Conservation (phyloP, 2,888 invertebrate species). For the Copidosoma aretas region DNA sequence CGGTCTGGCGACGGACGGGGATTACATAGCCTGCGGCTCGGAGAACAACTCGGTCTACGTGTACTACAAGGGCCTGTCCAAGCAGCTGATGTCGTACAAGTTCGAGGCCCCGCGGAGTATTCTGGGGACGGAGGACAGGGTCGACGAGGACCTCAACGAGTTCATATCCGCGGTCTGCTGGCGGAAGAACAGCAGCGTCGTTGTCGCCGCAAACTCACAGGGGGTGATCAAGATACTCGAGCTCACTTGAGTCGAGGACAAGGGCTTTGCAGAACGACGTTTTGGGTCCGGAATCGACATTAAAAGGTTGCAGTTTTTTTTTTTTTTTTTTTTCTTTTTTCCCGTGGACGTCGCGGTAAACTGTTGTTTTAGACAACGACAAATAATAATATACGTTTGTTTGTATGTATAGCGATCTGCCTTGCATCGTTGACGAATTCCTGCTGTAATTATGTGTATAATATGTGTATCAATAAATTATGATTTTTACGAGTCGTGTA, state of each 20-base stretch:
- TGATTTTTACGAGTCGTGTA: too few relatives aligned
- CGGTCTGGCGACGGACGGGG: constrained; percentile 88
- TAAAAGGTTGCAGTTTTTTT: too few relatives aligned
- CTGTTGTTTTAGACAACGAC: too few relatives aligned
- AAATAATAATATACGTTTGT: too few relatives aligned
- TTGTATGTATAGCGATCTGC: too few relatives aligned
- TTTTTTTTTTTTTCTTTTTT: too few relatives aligned
- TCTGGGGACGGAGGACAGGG: constrained; percentile 72
- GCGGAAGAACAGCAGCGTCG: constrained; percentile 83
- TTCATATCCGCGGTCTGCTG: constrained; percentile 96
- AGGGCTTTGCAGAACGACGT: too few relatives aligned
- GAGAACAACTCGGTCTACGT: constrained; percentile 93
- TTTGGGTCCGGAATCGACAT: too few relatives aligned
- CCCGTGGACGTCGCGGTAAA: too few relatives aligned
- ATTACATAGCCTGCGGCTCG: constrained; percentile 93
- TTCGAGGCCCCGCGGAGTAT: constrained; percentile 85
- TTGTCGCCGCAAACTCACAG: constrained; percentile 92
- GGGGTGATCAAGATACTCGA: constrained; percentile 90
- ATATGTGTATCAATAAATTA: too few relatives aligned
- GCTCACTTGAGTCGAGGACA: constrained; percentile 49
- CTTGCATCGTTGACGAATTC: too few relatives aligned
- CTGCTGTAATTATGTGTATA: too few relatives aligned
- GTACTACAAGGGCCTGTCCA: constrained; percentile 88
- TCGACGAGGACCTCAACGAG: constrained; percentile 87
- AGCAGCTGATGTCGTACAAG: constrained; percentile 84